phyloP scores from a whole-genome alignment of 1,140 invertebrate genomes.

The Lethrus apterus region DNA sequence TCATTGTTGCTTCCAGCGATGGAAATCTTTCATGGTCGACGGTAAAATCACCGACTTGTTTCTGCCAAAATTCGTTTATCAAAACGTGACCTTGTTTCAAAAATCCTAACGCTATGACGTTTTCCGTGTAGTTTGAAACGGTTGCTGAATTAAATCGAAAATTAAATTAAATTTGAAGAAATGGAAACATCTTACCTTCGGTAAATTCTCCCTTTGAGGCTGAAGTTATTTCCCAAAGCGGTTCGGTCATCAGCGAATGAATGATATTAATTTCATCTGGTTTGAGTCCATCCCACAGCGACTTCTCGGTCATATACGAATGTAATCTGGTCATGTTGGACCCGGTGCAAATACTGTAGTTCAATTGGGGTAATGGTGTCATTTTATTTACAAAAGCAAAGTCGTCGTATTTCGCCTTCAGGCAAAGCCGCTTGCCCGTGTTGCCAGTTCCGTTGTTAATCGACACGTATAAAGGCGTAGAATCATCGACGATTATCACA shows the following conservation, averaged over 20 bases:
- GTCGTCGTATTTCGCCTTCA: slow-evolving; percentile 65
- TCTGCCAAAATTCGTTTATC: slow-evolving; percentile 79
- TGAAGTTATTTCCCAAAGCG: slow-evolving; percentile 75
- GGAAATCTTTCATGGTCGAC: slow-evolving; percentile 66
- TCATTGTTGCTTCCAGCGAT: slow-evolving; percentile 67
- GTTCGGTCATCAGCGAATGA: slow-evolving; percentile 69
- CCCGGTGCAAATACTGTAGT: slow-evolving; percentile 75
- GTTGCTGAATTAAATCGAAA: slow-evolving; percentile 36
- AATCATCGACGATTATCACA: slow-evolving; percentile 66
- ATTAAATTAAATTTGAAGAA: slow-evolving; percentile 4
- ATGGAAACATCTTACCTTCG: slow-evolving; percentile 48
- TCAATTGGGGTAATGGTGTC: slow-evolving; percentile 58
- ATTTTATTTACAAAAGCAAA: slow-evolving; percentile 68
- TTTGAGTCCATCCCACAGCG: slow-evolving; percentile 73
- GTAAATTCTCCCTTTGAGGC: slow-evolving; percentile 52
- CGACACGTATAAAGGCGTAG: slow-evolving; percentile 71
- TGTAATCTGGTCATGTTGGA: slow-evolving; percentile 68
- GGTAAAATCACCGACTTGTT: slow-evolving; percentile 67
- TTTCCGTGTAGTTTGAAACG: slow-evolving; percentile 74
- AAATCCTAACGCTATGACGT: slow-evolving; percentile 66
- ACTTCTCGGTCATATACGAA: slow-evolving; percentile 62
- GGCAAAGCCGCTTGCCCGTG: slow-evolving; percentile 58
- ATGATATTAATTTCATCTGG: slow-evolving; percentile 64
- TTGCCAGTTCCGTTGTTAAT: slow-evolving; percentile 49
- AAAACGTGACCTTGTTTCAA: slow-evolving; percentile 72